Evolutionary conservation across 2,888 invertebrate genomes (phyloP).

Genomic region (Melipona beecheii): DNA sequence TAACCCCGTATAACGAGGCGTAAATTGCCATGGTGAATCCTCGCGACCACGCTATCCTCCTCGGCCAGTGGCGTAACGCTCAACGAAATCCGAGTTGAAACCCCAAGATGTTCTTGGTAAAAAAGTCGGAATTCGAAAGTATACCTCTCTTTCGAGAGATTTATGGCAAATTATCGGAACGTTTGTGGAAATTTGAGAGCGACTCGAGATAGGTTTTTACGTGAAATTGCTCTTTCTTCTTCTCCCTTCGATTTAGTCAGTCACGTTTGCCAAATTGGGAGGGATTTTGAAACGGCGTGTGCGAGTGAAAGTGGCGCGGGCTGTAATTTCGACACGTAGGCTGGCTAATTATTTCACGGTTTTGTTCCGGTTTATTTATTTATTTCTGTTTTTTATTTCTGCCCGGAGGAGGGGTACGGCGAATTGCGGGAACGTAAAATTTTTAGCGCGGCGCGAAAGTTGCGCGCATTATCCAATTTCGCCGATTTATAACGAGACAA

Average conservation of each 20-base stretch:
- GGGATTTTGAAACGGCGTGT: neutral
- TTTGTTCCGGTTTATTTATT: neutral
- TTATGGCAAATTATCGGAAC: no score
- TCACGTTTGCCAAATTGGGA: neutral
- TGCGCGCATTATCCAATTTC: conserved; percentile 80
- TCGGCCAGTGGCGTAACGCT: conserved; percentile 27
- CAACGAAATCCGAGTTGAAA: neutral
- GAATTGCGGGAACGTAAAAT: conserved; percentile 47
- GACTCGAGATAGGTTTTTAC: neutral
- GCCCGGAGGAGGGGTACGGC: neutral
- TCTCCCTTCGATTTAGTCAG: neutral
- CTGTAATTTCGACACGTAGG: neutral
- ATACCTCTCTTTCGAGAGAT: no score
- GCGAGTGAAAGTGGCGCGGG: neutral
- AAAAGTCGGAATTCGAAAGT: neutral
- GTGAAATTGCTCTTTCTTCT: neutral
- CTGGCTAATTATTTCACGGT: conserved; percentile 34
- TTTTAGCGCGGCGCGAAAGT: conserved; percentile 70
- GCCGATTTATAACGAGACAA: conserved; percentile 80
- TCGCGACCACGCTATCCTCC: conserved; percentile 12
- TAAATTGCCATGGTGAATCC: conserved; percentile 63
- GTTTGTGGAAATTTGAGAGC: no score
- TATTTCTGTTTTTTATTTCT: no score
- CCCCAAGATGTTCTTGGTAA: neutral
- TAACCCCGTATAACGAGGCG: conserved; percentile 71